Evolutionary conservation across 1,140 invertebrate genomes (phyloP).

Genomic region (Augochlora pura): DNA sequence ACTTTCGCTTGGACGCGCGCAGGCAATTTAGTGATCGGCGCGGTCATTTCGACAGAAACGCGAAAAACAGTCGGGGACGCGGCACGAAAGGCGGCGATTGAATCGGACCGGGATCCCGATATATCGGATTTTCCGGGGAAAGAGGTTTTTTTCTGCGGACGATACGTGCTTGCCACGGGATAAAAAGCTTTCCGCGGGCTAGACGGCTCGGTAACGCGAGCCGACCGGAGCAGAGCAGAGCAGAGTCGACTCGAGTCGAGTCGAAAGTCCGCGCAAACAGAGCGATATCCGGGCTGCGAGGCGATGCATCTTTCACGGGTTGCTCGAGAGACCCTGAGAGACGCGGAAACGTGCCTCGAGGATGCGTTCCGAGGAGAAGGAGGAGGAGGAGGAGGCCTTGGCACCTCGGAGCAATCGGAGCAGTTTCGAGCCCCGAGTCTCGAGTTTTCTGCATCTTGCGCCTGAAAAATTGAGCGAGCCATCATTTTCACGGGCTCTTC

Average conservation of each 20-base stretch:
- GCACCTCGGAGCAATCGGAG: too few relatives aligned
- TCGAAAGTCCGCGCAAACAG: slow-evolving; percentile 36
- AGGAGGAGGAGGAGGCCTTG: too few relatives aligned
- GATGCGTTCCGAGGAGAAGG: too few relatives aligned
- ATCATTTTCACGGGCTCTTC: too few relatives aligned
- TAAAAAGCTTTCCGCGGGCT: slow-evolving; percentile 35
- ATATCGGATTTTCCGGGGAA: slow-evolving; percentile 28
- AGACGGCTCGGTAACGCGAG: neutral
- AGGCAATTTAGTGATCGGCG: neutral
- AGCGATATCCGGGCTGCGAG: slow-evolving; percentile 4
- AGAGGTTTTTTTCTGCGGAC: slow-evolving; percentile 17
- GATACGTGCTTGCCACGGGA: slow-evolving; percentile 35
- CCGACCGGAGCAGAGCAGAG: neutral
- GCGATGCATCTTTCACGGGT: neutral
- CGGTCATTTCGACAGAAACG: neutral
- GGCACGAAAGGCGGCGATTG: slow-evolving; percentile 29
- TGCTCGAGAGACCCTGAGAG: too few relatives aligned
- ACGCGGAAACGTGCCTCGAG: too few relatives aligned
- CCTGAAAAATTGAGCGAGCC: too few relatives aligned
- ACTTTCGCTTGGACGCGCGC: too few relatives aligned
- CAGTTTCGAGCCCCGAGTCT: too few relatives aligned
- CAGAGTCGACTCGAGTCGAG: slow-evolving; percentile 2
- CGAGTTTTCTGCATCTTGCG: too few relatives aligned
- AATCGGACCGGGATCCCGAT: slow-evolving; percentile 5
- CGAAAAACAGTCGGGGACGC: slow-evolving; percentile 20